Evolutionary conservation across 92 coral and sea anemone genomes (phyloP).

Genomic region (Scolanthus callimorphus): DNA sequence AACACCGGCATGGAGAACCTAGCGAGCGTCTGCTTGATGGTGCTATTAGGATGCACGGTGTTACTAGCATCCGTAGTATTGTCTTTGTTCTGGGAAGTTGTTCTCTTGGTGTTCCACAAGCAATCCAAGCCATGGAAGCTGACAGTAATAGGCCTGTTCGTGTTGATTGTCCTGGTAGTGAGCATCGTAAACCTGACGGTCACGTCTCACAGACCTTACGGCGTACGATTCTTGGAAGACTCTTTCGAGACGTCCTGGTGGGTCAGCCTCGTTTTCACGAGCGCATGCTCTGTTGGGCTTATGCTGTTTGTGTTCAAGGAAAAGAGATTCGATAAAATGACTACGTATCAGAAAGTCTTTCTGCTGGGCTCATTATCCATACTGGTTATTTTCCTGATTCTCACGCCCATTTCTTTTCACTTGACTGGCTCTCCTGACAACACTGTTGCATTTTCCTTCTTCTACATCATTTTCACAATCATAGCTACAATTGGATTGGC

Average conservation of each 20-base stretch:
- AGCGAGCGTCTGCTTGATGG: constrained; percentile 31
- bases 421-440: neutral
- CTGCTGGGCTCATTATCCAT: neutral
- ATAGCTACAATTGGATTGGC: constrained; percentile 3
- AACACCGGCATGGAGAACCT: constrained; percentile 24
- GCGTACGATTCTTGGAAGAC: constrained; percentile 8
- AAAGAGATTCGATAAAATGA: neutral
- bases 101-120: constrained; percentile 42
- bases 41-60: constrained; percentile 42
- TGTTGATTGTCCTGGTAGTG: neutral
- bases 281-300: constrained; percentile 1
- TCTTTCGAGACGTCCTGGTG: constrained; percentile 13
- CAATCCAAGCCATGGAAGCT: constrained; percentile 23
- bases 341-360: neutral
- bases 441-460: constrained; percentile 11
- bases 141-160: neutral
- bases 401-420: constrained; percentile 10
- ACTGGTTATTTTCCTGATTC: constrained; percentile 3
- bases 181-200: neutral
- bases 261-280: constrained; percentile 7
- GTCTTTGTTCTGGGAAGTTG: constrained; percentile 70
- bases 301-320: constrained; percentile 8
- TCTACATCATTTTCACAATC: constrained; percentile 4
- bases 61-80: constrained; percentile 33
- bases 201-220: neutral